A percentile compares a stretch with the other conserved stretches of the same genome.
Evolutionary conservation across 2,797 vertebrate genomes (phyloP).

Genomic region (Momotus momota): DNA sequence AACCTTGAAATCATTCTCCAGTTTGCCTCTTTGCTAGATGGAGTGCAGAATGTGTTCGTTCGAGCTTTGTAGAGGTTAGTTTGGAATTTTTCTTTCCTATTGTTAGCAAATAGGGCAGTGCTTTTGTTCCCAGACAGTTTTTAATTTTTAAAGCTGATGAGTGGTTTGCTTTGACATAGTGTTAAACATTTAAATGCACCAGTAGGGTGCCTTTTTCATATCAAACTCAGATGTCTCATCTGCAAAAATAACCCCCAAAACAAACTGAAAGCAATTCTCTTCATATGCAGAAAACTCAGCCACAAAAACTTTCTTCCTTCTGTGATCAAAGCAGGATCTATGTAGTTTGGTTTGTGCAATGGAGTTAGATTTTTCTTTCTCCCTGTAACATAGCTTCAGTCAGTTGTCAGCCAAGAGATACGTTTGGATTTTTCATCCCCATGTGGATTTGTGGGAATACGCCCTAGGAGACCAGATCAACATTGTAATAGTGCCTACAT

Average conservation of each 20-base stretch:
- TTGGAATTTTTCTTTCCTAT: neutral
- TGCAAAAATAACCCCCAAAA: conserved; percentile 33
- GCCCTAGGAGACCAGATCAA: conserved; percentile 29
- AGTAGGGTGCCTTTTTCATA: neutral
- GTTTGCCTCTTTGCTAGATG: neutral
- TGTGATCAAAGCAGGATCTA: conserved; percentile 30
- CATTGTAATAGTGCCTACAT: conserved; percentile 22
- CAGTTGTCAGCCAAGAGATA: conserved; percentile 57
- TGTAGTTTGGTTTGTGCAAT: neutral
- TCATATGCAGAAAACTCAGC: conserved; percentile 5
- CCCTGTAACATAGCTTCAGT: neutral
- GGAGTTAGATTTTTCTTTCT: conserved; percentile 1
- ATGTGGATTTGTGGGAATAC: conserved; percentile 47
- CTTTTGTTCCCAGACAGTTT: neutral
- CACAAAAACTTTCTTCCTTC: conserved; percentile 22
- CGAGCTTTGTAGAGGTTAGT: neutral
- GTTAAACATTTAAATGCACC: neutral
- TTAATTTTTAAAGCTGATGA: conserved; percentile 23
- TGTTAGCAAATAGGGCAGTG: neutral
- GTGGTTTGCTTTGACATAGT: neutral
- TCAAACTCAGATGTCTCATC: conserved; percentile 26
- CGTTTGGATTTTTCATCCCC: conserved; percentile 49
- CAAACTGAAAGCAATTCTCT: conserved; percentile 22
- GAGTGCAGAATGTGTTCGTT: neutral
- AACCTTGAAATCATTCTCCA: neutral